Percentiles rank a stretch among this genome's conserved stretches.
These are phyloP conservation scores for Drosophila ohnishii DNA, from an alignment of 1,140 invertebrate species.

Conservation along the genomic window DNA sequence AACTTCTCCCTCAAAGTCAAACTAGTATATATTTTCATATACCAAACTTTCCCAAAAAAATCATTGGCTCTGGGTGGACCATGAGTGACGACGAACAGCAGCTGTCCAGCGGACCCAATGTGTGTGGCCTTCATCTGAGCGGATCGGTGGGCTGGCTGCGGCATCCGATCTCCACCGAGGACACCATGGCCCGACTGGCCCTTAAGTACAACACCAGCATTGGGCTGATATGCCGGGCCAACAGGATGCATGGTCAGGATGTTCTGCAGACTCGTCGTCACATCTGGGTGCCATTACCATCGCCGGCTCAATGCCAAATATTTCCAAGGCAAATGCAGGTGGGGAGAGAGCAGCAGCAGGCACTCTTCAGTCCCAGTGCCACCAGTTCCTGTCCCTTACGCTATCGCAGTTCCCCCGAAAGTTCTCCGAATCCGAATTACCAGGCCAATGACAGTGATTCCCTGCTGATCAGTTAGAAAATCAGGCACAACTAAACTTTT, in stretches of 20 bases:
- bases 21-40: too few species aligned
- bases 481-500: neutral
- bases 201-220: slow-evolving; percentile 52
- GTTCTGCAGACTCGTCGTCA: slow-evolving; percentile 39
- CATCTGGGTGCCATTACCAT: slow-evolving; percentile 44
- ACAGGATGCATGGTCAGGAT: slow-evolving; percentile 59
- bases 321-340: neutral
- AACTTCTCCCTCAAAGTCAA: too few species aligned
- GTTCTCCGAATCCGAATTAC: slow-evolving; percentile 33
- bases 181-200: slow-evolving; percentile 49
- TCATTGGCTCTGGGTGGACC: too few species aligned
- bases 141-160: slow-evolving; percentile 22
- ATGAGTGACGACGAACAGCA: neutral
- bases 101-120: slow-evolving; percentile 11
- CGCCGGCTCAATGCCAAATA: neutral
- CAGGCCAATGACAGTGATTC: slow-evolving; percentile 45
- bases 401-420: slow-evolving; percentile 13
- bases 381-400: too few species aligned
- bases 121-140: slow-evolving; percentile 4
- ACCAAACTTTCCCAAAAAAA: too few species aligned
- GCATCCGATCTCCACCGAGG: slow-evolving; percentile 26
- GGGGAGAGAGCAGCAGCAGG: neutral
- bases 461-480: slow-evolving; percentile 49
- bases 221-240: slow-evolving; percentile 44
- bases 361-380: neutral